Conservation (phyloP, 2,113 vertebrate genomes). For the Prionailurus viverrinus region DNA sequence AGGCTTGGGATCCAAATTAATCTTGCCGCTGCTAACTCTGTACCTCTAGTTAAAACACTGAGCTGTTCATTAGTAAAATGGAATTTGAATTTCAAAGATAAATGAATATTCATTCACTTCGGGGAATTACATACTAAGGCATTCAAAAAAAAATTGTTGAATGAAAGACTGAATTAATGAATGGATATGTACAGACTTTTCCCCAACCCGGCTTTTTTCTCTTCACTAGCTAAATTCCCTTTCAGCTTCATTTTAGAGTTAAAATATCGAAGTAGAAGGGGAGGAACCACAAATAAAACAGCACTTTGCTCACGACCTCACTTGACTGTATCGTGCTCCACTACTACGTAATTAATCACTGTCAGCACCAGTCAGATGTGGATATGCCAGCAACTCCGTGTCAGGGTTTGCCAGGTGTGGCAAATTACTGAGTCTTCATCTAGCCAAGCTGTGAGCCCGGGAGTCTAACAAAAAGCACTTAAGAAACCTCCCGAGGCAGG, state of each 20-base stretch:
- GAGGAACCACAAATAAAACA: slow-evolving; percentile 35
- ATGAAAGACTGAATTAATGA: slow-evolving; percentile 77
- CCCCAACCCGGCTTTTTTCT: slow-evolving; percentile 49
- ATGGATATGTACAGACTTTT: slow-evolving; percentile 65
- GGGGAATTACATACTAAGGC: slow-evolving; percentile 74
- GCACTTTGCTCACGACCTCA: slow-evolving; percentile 48
- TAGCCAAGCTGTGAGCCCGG: slow-evolving; percentile 60
- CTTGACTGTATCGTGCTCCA: background rate
- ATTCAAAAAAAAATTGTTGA: slow-evolving; percentile 78
- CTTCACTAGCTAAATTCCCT: slow-evolving; percentile 38
- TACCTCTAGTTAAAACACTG: slow-evolving; percentile 65
- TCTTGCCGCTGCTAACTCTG: slow-evolving; percentile 65
- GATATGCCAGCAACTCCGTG: slow-evolving; percentile 21
- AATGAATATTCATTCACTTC: slow-evolving; percentile 79
- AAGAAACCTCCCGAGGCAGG: slow-evolving; percentile 41
- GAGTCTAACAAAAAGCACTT: slow-evolving; percentile 68
- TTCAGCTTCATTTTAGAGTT: slow-evolving; percentile 58
- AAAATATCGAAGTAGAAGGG: slow-evolving; percentile 54
- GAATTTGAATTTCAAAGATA: slow-evolving; percentile 80
- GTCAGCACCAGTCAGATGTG: slow-evolving; percentile 47
- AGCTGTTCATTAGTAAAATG: slow-evolving; percentile 73
- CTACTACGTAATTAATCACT: slow-evolving; percentile 65
- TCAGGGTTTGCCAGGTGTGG: slow-evolving; percentile 76
- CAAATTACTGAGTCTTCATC: slow-evolving; percentile 65
- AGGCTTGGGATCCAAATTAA: slow-evolving; percentile 61